These are phyloP conservation scores for Drosophila colorata DNA, from an alignment of 2,888 invertebrate species.

Conservation along the genomic window DNA sequence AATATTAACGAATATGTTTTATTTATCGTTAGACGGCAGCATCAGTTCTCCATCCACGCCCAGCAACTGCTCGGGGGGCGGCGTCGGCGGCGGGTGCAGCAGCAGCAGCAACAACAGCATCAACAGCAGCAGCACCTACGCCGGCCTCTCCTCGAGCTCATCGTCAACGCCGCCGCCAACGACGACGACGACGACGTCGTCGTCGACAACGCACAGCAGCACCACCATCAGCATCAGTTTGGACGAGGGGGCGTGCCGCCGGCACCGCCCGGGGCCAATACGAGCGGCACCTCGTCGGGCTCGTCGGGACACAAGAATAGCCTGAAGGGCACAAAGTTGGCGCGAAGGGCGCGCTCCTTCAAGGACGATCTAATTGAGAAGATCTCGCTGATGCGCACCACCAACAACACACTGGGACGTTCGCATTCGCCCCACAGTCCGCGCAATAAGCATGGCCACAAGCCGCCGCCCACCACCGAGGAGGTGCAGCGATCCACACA, in stretches of 20 bases:
- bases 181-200: constrained; percentile 39
- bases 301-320: constrained; percentile 90
- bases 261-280: constrained; percentile 58
- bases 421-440: constrained; percentile 89
- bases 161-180: constrained; percentile 64
- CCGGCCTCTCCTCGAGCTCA: constrained; percentile 33
- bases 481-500: constrained; percentile 89
- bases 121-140: constrained; percentile 58
- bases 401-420: constrained; percentile 87
- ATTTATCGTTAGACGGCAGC: constrained; percentile 77
- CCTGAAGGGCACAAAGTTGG: constrained; percentile 93
- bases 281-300: constrained; percentile 23
- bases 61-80: constrained; percentile 68
- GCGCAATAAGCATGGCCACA: constrained; percentile 86
- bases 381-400: constrained; percentile 95
- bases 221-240: background rate
- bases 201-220: constrained; percentile 12
- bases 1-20: background rate
- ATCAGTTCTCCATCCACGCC: constrained; percentile 85
- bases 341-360: constrained; percentile 94
- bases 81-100: constrained; percentile 47
- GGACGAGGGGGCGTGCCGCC: constrained; percentile 51
- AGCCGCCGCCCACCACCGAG: constrained; percentile 84
- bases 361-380: constrained; percentile 97
- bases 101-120: constrained; percentile 55